phyloP scores from a whole-genome alignment of 2,797 vertebrate genomes.

The Malurus splendens region DNA sequence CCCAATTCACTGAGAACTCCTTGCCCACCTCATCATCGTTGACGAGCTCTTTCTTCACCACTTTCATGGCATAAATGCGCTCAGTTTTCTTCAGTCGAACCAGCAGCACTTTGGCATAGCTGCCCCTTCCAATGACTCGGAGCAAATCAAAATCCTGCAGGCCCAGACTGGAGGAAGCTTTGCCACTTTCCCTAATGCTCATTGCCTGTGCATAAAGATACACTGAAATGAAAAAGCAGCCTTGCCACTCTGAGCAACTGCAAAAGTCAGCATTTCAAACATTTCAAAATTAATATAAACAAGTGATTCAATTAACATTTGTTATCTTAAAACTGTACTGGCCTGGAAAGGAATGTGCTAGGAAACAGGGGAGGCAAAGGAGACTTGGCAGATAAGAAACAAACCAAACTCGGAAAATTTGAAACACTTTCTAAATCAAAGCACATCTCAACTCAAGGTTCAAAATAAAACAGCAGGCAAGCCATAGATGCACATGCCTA shows the following conservation, averaged over 20 bases:
- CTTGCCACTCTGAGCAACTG: not conserved
- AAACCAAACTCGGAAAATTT: not conserved
- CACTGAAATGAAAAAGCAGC: not conserved
- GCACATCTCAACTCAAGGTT: not conserved
- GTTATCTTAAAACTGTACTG: not conserved
- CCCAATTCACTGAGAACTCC: not conserved
- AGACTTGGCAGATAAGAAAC: not conserved
- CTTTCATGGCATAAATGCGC: slow-evolving; percentile 98
- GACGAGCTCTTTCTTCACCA: slow-evolving; percentile 98
- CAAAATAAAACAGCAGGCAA: not conserved
- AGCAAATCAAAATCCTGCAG: slow-evolving; percentile 93
- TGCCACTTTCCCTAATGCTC: slow-evolving; percentile 88
- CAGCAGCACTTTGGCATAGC: slow-evolving; percentile 95
- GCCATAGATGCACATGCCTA: not conserved
- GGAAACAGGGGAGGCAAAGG: not conserved
- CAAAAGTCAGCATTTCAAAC: not conserved
- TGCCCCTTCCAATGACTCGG: slow-evolving; percentile 93
- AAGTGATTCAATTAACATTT: not conserved
- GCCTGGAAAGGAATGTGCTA: not conserved
- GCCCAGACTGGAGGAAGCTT: slow-evolving; percentile 90
- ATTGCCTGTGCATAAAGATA: slow-evolving; percentile 75
- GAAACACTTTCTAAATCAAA: not conserved
- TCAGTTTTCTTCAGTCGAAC: slow-evolving; percentile 95
- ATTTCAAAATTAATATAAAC: not conserved
- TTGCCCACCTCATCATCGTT: slow-evolving; percentile 93